These are phyloP conservation scores for Aethes cnicana DNA, from an alignment of 2,888 invertebrate species.

Conservation along the genomic window DNA sequence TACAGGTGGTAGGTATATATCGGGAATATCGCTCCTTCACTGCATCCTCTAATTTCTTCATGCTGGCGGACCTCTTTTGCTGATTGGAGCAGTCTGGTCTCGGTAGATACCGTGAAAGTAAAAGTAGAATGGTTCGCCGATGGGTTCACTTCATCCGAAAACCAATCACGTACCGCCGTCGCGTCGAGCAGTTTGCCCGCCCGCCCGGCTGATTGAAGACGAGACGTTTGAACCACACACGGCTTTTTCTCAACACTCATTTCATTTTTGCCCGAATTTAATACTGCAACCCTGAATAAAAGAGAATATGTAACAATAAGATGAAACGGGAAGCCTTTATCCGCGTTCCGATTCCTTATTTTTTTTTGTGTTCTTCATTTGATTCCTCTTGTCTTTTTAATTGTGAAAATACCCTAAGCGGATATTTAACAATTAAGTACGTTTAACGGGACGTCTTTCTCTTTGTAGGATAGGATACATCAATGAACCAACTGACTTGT, in stretches of 20 bases:
- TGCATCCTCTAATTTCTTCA: too few relatives aligned
- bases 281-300: constrained; percentile 23
- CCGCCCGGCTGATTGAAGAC: constrained; percentile 49
- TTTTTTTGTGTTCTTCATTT: too few relatives aligned
- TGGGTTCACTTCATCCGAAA: constrained; percentile 38
- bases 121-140: constrained; percentile 11
- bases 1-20: too few relatives aligned
- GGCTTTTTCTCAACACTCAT: constrained; percentile 19
- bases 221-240: constrained; percentile 36
- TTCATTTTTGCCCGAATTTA: constrained; percentile 25
- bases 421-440: constrained; percentile 60
- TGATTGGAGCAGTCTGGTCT: not conserved
- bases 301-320: constrained; percentile 26
- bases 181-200: constrained; percentile 45
- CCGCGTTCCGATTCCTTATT: too few relatives aligned
- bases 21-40: too few relatives aligned
- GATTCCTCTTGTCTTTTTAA: constrained; percentile 59
- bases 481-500: too few relatives aligned
- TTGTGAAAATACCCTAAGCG: constrained; percentile 69
- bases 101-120: constrained; percentile 5
- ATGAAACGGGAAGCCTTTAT: constrained; percentile 27
- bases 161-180: constrained; percentile 48
- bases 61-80: not conserved
- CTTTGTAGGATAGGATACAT: too few relatives aligned
- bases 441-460: too few relatives aligned